A percentile compares a stretch with the other conserved stretches of the same genome.
phyloP scores from a whole-genome alignment of 1,140 invertebrate species.

The Heliothis subflexa region DNA sequence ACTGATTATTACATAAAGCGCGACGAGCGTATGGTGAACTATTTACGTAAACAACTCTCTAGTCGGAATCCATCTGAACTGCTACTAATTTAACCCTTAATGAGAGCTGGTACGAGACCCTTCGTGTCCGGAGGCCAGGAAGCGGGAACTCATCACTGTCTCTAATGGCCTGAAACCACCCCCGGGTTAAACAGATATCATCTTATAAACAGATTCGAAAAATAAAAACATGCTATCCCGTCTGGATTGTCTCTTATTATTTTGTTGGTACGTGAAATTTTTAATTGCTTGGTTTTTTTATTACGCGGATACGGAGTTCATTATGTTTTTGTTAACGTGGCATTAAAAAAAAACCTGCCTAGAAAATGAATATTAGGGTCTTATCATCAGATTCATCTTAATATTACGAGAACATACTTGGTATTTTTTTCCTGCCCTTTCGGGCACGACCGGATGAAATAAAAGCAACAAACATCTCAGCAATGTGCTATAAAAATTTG shows the following conservation, averaged over 20 bases:
- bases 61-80: constrained; percentile 63
- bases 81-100: constrained; percentile 71
- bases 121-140: constrained; percentile 70
- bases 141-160: constrained; percentile 70
- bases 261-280: constrained; percentile 27
- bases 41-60: constrained; percentile 67
- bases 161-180: constrained; percentile 71
- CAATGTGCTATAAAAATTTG: constrained; percentile 68
- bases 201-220: constrained; percentile 59
- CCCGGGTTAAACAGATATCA: constrained; percentile 66
- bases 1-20: constrained; percentile 52
- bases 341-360: background rate
- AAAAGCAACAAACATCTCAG: constrained; percentile 38
- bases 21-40: constrained; percentile 55
- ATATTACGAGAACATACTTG: constrained; percentile 1
- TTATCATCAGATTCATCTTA: background rate
- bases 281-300: constrained; percentile 27
- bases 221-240: constrained; percentile 52
- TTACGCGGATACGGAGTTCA: background rate
- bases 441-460: constrained; percentile 27
- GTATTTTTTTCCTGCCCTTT: constrained; percentile 28
- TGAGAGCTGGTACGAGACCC: constrained; percentile 63
- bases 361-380: no score
- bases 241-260: constrained; percentile 44
- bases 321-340: no score